Conservation (phyloP, 2,113 vertebrate species). For the Climacteris rufus region DNA sequence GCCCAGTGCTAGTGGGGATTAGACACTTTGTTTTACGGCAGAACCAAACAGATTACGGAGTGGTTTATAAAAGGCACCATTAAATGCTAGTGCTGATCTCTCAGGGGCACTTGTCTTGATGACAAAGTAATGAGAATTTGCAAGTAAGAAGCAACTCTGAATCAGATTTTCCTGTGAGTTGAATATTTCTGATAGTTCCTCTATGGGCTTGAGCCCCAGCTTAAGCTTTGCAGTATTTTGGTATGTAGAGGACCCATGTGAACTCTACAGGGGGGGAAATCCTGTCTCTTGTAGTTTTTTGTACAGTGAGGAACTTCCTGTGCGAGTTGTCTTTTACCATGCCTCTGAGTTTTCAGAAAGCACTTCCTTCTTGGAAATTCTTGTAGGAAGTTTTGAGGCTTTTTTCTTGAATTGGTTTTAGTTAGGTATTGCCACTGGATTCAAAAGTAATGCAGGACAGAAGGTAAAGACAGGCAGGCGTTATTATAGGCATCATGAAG, state of each 20-base stretch:
- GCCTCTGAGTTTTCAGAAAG: neutral
- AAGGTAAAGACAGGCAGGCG: neutral
- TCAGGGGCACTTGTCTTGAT: neutral
- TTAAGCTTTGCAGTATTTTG: neutral
- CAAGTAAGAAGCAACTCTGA: neutral
- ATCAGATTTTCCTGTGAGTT: neutral
- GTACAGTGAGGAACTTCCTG: neutral
- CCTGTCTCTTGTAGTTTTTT: neutral
- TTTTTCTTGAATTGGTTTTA: neutral
- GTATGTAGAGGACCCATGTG: rapidly evolving
- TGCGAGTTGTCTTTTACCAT: neutral
- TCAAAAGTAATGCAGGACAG: neutral
- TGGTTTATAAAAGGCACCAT: neutral
- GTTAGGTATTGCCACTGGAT: neutral
- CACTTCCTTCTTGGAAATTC: neutral
- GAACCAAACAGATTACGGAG: neutral
- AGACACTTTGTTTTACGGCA: neutral
- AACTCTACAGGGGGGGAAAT: neutral
- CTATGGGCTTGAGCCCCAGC: neutral
- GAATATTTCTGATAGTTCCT: neutral
- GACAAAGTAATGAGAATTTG: neutral
- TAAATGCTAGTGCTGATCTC: neutral
- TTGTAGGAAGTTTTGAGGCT: neutral
- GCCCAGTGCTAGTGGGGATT: neutral
- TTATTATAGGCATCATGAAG: neutral